phyloP scores from a whole-genome alignment of 1,140 invertebrate species.

The Phymastichus coffea region DNA sequence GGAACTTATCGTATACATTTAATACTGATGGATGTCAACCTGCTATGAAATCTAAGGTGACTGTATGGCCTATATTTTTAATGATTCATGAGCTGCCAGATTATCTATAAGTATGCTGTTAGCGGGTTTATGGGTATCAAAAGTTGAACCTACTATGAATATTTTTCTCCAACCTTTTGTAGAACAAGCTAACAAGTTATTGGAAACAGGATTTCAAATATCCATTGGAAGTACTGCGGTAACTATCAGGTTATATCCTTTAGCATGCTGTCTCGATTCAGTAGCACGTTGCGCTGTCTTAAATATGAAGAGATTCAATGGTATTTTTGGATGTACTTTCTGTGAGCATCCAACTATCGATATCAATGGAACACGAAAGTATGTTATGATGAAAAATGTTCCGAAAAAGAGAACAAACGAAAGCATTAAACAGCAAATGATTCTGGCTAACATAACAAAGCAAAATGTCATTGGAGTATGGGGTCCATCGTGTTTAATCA shows the following conservation, averaged over 20 bases:
- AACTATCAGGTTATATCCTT: not conserved
- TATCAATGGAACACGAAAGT: not conserved
- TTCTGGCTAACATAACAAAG: not conserved
- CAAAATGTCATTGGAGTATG: conserved; percentile 23
- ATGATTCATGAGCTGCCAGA: conserved; percentile 26
- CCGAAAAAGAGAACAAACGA: conserved; percentile 7
- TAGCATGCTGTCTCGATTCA: conserved; percentile 1
- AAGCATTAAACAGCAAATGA: conserved; percentile 22
- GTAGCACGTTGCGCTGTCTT: not conserved
- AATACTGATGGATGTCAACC: too few species aligned
- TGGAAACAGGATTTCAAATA: not conserved
- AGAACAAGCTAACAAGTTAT: not conserved
- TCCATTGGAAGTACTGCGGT: not conserved
- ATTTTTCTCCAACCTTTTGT: conserved; percentile 3
- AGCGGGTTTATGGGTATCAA: not conserved
- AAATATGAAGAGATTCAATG: conserved; percentile 19
- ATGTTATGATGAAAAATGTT: not conserved
- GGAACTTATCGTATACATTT: too few species aligned
- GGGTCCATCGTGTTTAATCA: conserved; percentile 28
- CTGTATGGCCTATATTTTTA: too few species aligned
- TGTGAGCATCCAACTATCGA: not conserved
- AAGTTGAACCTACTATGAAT: conserved; percentile 2
- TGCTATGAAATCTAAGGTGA: too few species aligned
- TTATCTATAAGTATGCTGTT: not conserved
- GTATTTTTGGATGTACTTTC: conserved; percentile 13